Base-by-base conservation (phyloP, 2,113 vertebrate species). In the Cyanistes caeruleus region DNA sequence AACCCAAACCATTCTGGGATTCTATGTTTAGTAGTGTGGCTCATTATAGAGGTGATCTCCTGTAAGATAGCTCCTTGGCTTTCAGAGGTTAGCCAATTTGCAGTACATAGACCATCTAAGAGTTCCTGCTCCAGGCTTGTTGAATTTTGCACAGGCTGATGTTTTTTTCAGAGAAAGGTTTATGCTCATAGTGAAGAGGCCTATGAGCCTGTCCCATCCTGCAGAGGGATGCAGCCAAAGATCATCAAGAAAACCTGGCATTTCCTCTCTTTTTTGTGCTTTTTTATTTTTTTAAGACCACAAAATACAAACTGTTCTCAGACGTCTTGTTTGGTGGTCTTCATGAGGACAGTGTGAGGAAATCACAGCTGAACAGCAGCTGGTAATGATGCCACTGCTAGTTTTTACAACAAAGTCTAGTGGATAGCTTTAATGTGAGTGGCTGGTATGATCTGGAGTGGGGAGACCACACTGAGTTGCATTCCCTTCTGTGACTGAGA, bases 231-330 rank as follows among this genome's bases (percentile, higher is more conserved):
- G 30, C 52, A 87, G 37, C 53, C 74, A 95, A 75, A 90, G 67
- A 70, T 72, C 69, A 51, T 23, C 53, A 80, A 84, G 83, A 67
- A 87, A 90, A 60, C 60, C 63, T 59, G 80, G 35, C 19, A 74
- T 82, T 93, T 84, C 78, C 75, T 84, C 43, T 82, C 39, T 79
- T 60, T 60, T 62, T 53, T 72, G 19, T 82, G 23, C 8, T 9
- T 10, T 20, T 17, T 28, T 33, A 39, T 73, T 85, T 59, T 65
- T 35, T 70, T 25, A 63, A 72, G 37, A 60, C 53, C 48, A 59
- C 77, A 92, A 72, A 86, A 77, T 41, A 86, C 19, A 81, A 83
- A 76, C 73, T 93, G 56, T 87, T 96, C 72, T 94, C 92, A 90
- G 62, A 79, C 89, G 58, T 78, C 93, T 89, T 90, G 73, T 82